These are phyloP conservation scores for Nowickia ferox DNA, from an alignment of 2,888 invertebrate species.

Conservation along the genomic window DNA sequence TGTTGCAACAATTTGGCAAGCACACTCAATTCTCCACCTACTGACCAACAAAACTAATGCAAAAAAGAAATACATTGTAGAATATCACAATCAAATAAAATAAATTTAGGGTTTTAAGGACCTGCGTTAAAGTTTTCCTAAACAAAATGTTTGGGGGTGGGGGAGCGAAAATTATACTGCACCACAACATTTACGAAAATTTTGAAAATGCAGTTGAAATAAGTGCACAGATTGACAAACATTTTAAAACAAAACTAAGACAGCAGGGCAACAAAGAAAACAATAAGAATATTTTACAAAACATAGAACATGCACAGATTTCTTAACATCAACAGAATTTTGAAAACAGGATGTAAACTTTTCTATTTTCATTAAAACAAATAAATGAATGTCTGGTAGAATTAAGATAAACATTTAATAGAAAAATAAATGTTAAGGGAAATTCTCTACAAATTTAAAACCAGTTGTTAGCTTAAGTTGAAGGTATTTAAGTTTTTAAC, in stretches of 20 bases:
- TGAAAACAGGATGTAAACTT: slow-evolving; percentile 57
- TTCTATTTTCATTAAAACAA: slow-evolving; percentile 41
- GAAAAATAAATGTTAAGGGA: slow-evolving; percentile 11
- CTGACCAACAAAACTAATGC: not conserved
- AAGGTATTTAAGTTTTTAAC: not conserved
- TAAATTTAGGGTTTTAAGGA: slow-evolving; percentile 4
- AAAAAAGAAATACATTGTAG: slow-evolving; percentile 5
- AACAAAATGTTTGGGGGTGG: not conserved
- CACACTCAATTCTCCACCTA: not conserved
- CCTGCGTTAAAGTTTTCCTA: not conserved
- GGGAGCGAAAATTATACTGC: not conserved
- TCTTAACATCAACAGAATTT: slow-evolving; percentile 49
- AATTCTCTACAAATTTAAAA: slow-evolving; percentile 2
- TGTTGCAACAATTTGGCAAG: slow-evolving; percentile 34
- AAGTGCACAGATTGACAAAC: slow-evolving; percentile 73
- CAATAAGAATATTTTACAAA: slow-evolving; percentile 50
- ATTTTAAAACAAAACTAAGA: slow-evolving; percentile 48
- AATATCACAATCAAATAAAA: not conserved
- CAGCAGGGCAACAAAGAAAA: slow-evolving; percentile 38
- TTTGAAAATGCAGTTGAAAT: slow-evolving; percentile 56
- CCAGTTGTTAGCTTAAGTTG: not conserved
- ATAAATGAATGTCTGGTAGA: slow-evolving; percentile 62
- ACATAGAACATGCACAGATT: slow-evolving; percentile 48
- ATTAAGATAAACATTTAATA: slow-evolving; percentile 61
- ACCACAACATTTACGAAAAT: slow-evolving; percentile 40